phyloP scores from a whole-genome alignment of 2,113 vertebrate genomes.

The Ginglymostoma cirratum region DNA sequence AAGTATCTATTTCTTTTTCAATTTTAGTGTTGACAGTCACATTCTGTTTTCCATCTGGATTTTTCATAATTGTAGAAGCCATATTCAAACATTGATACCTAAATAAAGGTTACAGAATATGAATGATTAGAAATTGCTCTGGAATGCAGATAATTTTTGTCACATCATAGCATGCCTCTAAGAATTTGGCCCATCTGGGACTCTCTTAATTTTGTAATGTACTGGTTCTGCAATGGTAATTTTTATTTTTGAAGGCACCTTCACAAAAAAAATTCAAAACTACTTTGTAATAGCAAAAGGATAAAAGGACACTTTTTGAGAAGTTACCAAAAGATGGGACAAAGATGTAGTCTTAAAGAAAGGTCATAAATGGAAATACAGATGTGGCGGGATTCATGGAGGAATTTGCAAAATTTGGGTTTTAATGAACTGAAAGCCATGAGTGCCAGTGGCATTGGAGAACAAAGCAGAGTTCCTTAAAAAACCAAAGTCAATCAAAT shows the following conservation, averaged over 20 bases:
- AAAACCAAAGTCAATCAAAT: background rate
- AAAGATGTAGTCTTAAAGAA: background rate
- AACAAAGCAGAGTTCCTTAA: background rate
- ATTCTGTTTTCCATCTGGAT: constrained; percentile 14
- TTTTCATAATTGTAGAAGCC: constrained; percentile 30
- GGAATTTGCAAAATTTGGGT: background rate
- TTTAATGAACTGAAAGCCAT: background rate
- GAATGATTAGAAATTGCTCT: background rate
- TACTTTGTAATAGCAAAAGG: background rate
- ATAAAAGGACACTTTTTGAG: background rate
- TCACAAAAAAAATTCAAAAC: background rate
- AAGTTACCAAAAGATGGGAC: background rate
- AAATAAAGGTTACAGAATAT: background rate
- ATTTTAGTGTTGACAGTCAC: background rate
- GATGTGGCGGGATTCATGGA: background rate
- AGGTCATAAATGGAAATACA: background rate
- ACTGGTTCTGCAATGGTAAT: background rate
- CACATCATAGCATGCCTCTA: background rate
- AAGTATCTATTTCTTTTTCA: constrained; percentile 6
- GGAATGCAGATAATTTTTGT: background rate
- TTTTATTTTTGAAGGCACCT: background rate
- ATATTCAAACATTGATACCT: constrained; percentile 20
- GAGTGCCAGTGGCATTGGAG: background rate
- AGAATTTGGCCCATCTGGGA: background rate
- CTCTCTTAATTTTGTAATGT: background rate